Percentiles rank a stretch among this genome's conserved stretches.
phyloP scores from a whole-genome alignment of 2,888 invertebrate genomes.

The Plutella xylostella region DNA sequence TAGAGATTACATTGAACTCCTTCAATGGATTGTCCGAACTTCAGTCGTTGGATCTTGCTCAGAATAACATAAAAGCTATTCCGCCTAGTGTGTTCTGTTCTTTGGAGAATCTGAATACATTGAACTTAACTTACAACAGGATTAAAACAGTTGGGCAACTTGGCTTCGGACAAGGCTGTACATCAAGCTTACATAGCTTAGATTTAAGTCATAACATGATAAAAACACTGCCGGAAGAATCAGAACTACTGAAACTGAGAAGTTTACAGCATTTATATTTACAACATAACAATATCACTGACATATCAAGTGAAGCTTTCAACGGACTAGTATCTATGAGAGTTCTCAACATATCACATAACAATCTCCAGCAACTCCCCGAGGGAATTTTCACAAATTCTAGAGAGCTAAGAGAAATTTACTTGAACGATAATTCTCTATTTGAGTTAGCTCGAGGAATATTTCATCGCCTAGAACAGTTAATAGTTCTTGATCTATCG shows the following conservation, averaged over 20 bases:
- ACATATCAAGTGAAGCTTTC: slow-evolving; percentile 83
- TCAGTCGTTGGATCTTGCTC: slow-evolving; percentile 81
- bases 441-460: slow-evolving; percentile 85
- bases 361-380: slow-evolving; percentile 84
- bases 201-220: slow-evolving; percentile 88
- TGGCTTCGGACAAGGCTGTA: slow-evolving; percentile 75
- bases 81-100: slow-evolving; percentile 85
- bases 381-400: slow-evolving; percentile 85
- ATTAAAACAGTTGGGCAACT: slow-evolving; percentile 82
- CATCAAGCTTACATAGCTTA: slow-evolving; percentile 78
- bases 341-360: slow-evolving; percentile 88
- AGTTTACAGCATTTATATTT: slow-evolving; percentile 84
- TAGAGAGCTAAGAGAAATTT: slow-evolving; percentile 84
- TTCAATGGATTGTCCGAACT: slow-evolving; percentile 84
- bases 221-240: slow-evolving; percentile 76
- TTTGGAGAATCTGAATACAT: slow-evolving; percentile 80
- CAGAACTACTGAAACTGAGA: slow-evolving; percentile 79
- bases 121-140: slow-evolving; percentile 88
- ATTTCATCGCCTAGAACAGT: slow-evolving; percentile 85
- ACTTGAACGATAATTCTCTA: slow-evolving; percentile 86
- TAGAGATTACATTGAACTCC: slow-evolving; percentile 79
- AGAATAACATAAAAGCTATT: slow-evolving; percentile 85
- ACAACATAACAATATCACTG: slow-evolving; percentile 85
- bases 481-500: slow-evolving; percentile 86
- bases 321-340: slow-evolving; percentile 83